phyloP scores from a whole-genome alignment of 2,888 invertebrate species.

The Euproctis similis region DNA sequence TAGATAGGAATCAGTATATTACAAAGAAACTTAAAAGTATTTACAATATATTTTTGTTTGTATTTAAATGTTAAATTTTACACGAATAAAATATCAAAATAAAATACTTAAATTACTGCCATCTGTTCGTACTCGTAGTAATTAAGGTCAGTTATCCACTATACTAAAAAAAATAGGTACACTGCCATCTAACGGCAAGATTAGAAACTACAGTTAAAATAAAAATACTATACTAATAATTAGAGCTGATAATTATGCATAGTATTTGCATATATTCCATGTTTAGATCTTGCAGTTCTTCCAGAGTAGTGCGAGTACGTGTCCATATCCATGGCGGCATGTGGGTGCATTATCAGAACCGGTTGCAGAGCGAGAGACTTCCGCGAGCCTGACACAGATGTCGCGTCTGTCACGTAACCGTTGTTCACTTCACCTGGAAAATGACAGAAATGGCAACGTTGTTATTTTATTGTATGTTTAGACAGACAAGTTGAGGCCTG shows the following conservation, averaged over 20 bases:
- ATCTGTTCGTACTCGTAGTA: slow-evolving; percentile 15
- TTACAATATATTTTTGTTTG: too few species aligned
- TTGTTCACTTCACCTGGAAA: slow-evolving; percentile 90
- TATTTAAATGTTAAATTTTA: slow-evolving; percentile 3
- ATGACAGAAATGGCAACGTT: slow-evolving; percentile 4
- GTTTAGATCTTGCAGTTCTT: slow-evolving; percentile 78
- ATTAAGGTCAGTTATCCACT: not conserved
- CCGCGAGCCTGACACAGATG: slow-evolving; percentile 88
- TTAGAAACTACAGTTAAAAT: not conserved
- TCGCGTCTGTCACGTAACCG: slow-evolving; percentile 89
- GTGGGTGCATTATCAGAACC: slow-evolving; percentile 86
- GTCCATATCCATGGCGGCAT: slow-evolving; percentile 79
- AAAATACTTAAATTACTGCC: slow-evolving; percentile 27
- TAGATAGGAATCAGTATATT: too few species aligned
- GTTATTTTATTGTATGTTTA: not conserved
- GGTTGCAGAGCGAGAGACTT: slow-evolving; percentile 92
- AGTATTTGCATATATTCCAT: slow-evolving; percentile 78
- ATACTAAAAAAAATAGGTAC: slow-evolving; percentile 5
- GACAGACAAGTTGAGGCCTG: too few species aligned
- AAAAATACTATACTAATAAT: slow-evolving; percentile 3
- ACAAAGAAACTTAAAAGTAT: too few species aligned
- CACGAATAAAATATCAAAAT: slow-evolving; percentile 2
- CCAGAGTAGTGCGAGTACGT: slow-evolving; percentile 88
- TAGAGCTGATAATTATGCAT: slow-evolving; percentile 83
- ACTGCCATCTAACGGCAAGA: slow-evolving; percentile 5